These are phyloP conservation scores for Rafetus swinhoei DNA, from an alignment of 2,113 vertebrate genomes.

Conservation along the genomic window DNA sequence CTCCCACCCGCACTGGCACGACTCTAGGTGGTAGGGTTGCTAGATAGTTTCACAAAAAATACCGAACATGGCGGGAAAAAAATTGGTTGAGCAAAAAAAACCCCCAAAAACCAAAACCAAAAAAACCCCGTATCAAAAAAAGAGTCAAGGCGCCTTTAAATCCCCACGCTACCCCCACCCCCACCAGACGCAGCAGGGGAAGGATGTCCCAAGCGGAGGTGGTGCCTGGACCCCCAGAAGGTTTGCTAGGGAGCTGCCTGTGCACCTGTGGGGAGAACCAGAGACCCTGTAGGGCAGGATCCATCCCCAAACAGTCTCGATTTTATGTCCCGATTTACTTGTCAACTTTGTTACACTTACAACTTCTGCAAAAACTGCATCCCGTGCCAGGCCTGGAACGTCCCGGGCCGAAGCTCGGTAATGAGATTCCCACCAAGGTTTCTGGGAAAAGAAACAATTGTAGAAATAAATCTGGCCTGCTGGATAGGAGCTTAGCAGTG, in stretches of 20 bases:
- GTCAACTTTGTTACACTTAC: conserved; percentile 49
- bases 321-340: background rate
- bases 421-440: conserved; percentile 66
- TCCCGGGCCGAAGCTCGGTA: background rate
- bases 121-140: no score
- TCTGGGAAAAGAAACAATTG: conserved; percentile 38
- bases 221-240: background rate
- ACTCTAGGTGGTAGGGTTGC: background rate
- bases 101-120: no score
- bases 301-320: background rate
- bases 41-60: no score
- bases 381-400: conserved; percentile 72
- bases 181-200: no score
- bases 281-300: background rate
- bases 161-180: no score
- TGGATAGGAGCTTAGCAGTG: background rate
- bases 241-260: background rate
- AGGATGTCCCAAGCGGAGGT: no score
- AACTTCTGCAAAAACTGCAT: conserved; percentile 68
- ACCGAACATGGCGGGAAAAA: no score
- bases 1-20: background rate
- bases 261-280: background rate
- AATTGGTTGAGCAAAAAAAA: no score
- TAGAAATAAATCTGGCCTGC: background rate
- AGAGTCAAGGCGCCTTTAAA: no score